Evolutionary conservation across 2,888 invertebrate genomes (phyloP).

Genomic region (Sepioteuthis lessoniana): DNA sequence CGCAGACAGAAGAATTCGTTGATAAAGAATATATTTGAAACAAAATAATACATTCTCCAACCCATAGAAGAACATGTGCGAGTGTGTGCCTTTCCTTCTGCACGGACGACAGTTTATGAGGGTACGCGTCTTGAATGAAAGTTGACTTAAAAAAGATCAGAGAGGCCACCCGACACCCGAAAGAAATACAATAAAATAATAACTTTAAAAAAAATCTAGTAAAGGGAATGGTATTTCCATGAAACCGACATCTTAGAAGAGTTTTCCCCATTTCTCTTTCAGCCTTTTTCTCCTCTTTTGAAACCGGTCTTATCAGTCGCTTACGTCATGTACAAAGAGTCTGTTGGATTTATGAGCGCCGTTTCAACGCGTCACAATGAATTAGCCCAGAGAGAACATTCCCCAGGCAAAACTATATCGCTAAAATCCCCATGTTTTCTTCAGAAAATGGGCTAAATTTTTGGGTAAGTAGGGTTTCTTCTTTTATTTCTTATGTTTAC

Average conservation of each 20-base stretch:
- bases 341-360: neutral
- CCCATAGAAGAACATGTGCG: neutral
- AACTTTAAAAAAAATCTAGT: neutral
- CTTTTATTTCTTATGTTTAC: neutral
- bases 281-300: neutral
- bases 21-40: neutral
- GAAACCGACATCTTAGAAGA: neutral
- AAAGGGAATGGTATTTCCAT: neutral
- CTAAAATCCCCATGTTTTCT: neutral
- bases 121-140: neutral
- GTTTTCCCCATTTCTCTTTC: neutral
- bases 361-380: constrained; percentile 8
- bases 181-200: neutral
- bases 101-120: neutral
- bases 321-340: neutral
- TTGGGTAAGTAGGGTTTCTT: neutral
- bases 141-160: neutral
- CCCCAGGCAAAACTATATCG: neutral
- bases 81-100: neutral
- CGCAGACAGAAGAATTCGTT: neutral
- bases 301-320: neutral
- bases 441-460: neutral
- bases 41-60: neutral
- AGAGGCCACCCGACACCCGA: neutral
- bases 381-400: constrained; percentile 20